These are phyloP conservation scores for Sebastes hubbsi DNA, from an alignment of 2,797 vertebrate genomes.

Conservation along the genomic window DNA sequence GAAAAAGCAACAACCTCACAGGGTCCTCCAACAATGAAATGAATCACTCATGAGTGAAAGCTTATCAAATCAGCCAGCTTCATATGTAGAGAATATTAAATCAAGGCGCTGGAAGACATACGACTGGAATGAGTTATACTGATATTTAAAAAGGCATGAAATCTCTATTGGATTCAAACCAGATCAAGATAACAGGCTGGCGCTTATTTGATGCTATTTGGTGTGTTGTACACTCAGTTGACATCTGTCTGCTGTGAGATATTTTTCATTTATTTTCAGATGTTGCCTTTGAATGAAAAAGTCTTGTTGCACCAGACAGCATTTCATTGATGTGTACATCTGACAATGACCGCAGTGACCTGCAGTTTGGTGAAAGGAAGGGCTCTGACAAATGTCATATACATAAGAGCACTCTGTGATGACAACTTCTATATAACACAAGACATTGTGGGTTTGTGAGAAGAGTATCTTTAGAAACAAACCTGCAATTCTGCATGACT, in stretches of 20 bases:
- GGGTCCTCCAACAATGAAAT: conserved; percentile 73
- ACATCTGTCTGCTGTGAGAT: conserved; percentile 41
- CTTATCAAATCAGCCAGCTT: conserved; percentile 76
- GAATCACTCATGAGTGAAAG: conserved; percentile 79
- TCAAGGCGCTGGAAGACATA: conserved; percentile 58
- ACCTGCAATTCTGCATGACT: neutral
- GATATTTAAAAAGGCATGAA: conserved; percentile 67
- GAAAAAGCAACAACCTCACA: conserved; percentile 61
- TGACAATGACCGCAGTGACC: conserved; percentile 24
- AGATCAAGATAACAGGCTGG: conserved; percentile 51
- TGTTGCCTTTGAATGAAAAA: conserved; percentile 28
- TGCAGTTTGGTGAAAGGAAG: neutral
- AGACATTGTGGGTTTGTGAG: neutral
- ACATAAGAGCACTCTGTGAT: conserved; percentile 8
- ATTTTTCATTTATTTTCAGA: conserved; percentile 37
- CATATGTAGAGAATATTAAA: conserved; percentile 74
- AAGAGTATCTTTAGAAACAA: neutral
- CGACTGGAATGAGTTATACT: conserved; percentile 51
- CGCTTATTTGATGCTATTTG: conserved; percentile 56
- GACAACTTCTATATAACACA: neutral
- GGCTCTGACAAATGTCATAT: conserved; percentile 12
- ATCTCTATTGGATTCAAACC: conserved; percentile 61
- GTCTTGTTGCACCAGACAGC: neutral
- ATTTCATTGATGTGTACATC: conserved; percentile 36
- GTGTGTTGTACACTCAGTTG: conserved; percentile 34